Conservation (phyloP, 2,113 vertebrate species). For the Oncorhynchus tshawytscha region DNA sequence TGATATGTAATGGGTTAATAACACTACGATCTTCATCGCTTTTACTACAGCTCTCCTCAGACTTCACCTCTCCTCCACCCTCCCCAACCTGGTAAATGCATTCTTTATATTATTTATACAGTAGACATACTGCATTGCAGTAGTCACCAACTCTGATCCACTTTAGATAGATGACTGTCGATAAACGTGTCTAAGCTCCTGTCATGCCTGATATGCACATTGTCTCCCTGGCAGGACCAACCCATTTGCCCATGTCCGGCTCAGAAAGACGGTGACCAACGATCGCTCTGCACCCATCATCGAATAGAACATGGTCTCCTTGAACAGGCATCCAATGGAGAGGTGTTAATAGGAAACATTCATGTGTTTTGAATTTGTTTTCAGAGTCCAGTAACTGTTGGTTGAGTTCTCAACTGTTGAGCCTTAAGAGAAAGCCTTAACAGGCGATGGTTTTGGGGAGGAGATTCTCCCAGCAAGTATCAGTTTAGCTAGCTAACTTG, state of each 20-base stretch:
- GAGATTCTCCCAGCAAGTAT: too few species aligned
- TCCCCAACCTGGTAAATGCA: slow-evolving; percentile 73
- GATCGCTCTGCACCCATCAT: slow-evolving; percentile 84
- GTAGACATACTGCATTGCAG: background rate
- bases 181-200: background rate
- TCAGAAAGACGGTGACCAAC: slow-evolving; percentile 82
- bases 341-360: background rate
- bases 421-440: background rate
- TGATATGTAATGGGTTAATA: background rate
- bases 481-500: too few species aligned
- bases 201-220: background rate
- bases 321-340: background rate
- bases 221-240: slow-evolving; percentile 66
- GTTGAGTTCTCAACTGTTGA: too few species aligned
- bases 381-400: too few species aligned
- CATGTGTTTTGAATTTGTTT: too few species aligned
- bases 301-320: slow-evolving; percentile 57
- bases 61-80: slow-evolving; percentile 58
- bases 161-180: background rate
- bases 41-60: slow-evolving; percentile 61
- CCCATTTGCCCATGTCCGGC: slow-evolving; percentile 80
- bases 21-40: background rate
- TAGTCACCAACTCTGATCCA: too few species aligned
- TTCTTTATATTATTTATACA: too few species aligned
- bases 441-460: too few species aligned